phyloP scores from a whole-genome alignment of 2,113 vertebrate species.

The Tenebrosternarchus preto region DNA sequence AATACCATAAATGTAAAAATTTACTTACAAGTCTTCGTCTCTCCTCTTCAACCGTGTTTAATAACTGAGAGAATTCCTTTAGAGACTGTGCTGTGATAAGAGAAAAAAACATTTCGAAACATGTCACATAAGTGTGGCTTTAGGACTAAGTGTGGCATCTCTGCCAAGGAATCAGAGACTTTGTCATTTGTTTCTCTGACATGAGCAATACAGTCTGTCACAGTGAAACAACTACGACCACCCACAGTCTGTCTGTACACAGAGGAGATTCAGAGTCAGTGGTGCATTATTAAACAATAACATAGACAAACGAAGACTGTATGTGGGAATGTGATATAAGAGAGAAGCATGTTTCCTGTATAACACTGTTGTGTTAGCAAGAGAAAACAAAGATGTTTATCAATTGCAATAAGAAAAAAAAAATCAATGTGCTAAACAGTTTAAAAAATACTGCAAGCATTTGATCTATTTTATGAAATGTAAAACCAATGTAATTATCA shows the following conservation, averaged over 20 bases:
- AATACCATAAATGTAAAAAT: neutral
- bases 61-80: conserved; percentile 94
- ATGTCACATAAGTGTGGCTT: neutral
- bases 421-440: conserved; percentile 8
- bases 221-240: conserved; percentile 17
- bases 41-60: conserved; percentile 96
- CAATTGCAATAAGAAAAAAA: neutral
- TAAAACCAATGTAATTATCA: too few species aligned
- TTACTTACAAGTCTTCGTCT: conserved; percentile 88
- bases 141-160: neutral
- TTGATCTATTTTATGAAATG: too few species aligned
- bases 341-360: conserved; percentile 34
- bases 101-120: conserved; percentile 37
- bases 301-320: conserved; percentile 13
- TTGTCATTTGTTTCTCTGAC: neutral
- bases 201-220: neutral
- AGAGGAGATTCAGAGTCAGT: conserved; percentile 23
- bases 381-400: neutral
- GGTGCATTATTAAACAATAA: neutral
- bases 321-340: conserved; percentile 29
- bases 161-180: neutral
- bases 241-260: conserved; percentile 31
- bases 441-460: neutral
- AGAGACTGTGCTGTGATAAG: conserved; percentile 86
- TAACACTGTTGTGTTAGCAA: neutral